These are phyloP conservation scores for Tetropium fuscum DNA, from an alignment of 2,888 invertebrate species.

Conservation along the genomic window DNA sequence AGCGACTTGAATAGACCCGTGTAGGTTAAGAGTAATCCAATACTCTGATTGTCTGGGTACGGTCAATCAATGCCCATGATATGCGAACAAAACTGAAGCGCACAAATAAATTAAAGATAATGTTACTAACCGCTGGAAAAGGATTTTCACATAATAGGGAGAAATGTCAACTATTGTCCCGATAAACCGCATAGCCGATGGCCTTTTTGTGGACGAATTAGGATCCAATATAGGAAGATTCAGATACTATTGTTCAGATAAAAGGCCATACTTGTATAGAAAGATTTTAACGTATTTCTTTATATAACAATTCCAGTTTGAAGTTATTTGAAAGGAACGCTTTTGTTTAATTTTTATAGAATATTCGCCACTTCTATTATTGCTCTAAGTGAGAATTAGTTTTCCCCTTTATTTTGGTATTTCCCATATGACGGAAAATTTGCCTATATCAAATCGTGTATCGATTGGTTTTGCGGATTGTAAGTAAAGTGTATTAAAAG, in stretches of 20 bases:
- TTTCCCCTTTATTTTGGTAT: too few species aligned
- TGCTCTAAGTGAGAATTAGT: too few species aligned
- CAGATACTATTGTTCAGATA: constrained; percentile 36
- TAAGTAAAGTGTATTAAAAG: too few species aligned
- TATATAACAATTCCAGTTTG: too few species aligned
- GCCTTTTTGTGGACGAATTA: constrained; percentile 34
- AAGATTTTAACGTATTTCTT: too few species aligned
- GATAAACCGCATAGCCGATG: constrained; percentile 31
- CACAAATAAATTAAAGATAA: constrained; percentile 49
- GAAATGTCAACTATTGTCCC: constrained; percentile 43
- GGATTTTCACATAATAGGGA: constrained; percentile 29
- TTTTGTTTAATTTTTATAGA: too few species aligned
- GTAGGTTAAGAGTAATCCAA: constrained; percentile 40
- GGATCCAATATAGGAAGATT: constrained; percentile 29
- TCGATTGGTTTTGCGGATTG: too few species aligned
- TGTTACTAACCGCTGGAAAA: constrained; percentile 40
- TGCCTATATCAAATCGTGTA: too few species aligned
- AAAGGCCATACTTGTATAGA: too few species aligned
- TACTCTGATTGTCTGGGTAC: constrained; percentile 42
- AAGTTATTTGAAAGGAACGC: too few species aligned
- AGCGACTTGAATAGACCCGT: constrained; percentile 40
- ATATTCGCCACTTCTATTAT: too few species aligned
- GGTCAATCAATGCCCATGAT: constrained; percentile 34
- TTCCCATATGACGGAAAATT: too few species aligned
- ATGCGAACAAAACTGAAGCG: constrained; percentile 35